These are phyloP conservation scores for Aptenodytes forsteri DNA, from an alignment of 2,113 vertebrate species.

Conservation along the genomic window DNA sequence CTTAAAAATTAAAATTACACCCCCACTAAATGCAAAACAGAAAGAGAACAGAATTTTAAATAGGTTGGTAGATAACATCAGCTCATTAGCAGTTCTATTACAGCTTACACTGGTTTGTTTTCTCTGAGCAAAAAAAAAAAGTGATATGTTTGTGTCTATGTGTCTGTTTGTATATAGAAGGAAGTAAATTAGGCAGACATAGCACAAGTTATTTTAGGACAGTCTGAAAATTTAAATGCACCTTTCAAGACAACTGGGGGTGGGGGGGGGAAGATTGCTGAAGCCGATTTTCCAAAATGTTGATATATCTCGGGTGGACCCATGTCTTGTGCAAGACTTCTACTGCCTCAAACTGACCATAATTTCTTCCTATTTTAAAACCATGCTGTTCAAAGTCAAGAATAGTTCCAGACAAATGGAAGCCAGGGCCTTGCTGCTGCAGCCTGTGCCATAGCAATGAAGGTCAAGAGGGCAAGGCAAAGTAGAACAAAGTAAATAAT, in stretches of 20 bases:
- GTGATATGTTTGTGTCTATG: constrained; percentile 21
- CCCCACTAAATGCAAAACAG: constrained; percentile 53
- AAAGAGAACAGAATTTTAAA: constrained; percentile 69
- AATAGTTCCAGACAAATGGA: background rate
- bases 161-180: constrained; percentile 33
- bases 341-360: background rate
- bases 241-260: background rate
- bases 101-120: constrained; percentile 58
- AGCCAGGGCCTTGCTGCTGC: background rate
- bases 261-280: background rate
- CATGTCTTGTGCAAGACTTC: background rate
- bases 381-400: background rate
- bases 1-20: constrained; percentile 65
- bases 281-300: background rate
- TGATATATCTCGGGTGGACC: background rate
- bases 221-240: constrained; percentile 24
- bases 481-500: background rate
- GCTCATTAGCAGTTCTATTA: constrained; percentile 73
- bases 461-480: background rate
- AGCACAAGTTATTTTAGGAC: constrained; percentile 36
- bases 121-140: constrained; percentile 5
- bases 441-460: background rate
- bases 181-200: constrained; percentile 61
- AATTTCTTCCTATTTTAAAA: background rate
- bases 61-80: constrained; percentile 67